Percentiles rank a stretch among this genome's conserved stretches.
These are phyloP conservation scores for Mycalesis mineus DNA, from an alignment of 2,888 invertebrate species.

Conservation along the genomic window DNA sequence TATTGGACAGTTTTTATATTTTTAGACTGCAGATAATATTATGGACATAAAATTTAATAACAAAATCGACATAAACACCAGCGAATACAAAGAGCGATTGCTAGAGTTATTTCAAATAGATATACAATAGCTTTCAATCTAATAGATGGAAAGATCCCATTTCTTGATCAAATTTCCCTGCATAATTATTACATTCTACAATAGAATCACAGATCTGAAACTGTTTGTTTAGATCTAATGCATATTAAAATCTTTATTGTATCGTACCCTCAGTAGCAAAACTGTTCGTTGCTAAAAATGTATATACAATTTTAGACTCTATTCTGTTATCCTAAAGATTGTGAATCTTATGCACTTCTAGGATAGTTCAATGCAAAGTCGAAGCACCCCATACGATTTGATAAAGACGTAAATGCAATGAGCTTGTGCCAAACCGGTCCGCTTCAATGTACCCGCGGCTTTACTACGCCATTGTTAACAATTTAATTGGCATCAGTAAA, in stretches of 20 bases:
- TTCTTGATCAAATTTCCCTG: slow-evolving; percentile 9
- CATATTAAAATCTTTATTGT: slow-evolving; percentile 35
- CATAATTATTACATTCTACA: slow-evolving; percentile 13
- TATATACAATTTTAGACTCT: slow-evolving; percentile 13
- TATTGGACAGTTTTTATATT: too few species aligned
- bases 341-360: neutral
- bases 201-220: slow-evolving; percentile 21
- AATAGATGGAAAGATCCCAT: neutral
- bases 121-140: slow-evolving; percentile 1
- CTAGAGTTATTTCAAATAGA: neutral
- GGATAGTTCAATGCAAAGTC: neutral
- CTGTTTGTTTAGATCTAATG: slow-evolving; percentile 33
- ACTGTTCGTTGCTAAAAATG: neutral
- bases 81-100: too few species aligned
- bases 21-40: too few species aligned
- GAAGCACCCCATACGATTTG: slow-evolving; percentile 25
- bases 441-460: slow-evolving; percentile 52
- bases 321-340: neutral
- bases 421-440: slow-evolving; percentile 64
- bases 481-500: slow-evolving; percentile 61
- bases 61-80: too few species aligned
- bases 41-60: too few species aligned
- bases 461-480: slow-evolving; percentile 62
- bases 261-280: slow-evolving; percentile 12
- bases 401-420: slow-evolving; percentile 38